phyloP scores from a whole-genome alignment of 2,888 invertebrate species.

The Caenorhabditis uteleia region DNA sequence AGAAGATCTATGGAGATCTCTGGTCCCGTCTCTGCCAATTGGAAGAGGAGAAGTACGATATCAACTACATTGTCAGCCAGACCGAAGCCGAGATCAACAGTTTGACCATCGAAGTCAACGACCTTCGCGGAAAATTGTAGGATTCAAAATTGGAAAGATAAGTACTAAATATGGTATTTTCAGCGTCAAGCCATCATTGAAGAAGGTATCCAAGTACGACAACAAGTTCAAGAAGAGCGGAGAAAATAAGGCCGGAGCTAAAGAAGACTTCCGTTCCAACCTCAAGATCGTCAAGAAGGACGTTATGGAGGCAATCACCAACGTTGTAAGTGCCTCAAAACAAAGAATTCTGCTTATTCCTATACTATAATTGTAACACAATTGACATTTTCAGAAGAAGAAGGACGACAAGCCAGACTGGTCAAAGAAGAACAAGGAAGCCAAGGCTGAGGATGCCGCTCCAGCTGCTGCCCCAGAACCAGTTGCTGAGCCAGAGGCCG shows the following conservation, averaged over 20 bases:
- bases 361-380: neutral
- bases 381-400: conserved; percentile 59
- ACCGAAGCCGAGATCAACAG: conserved; percentile 83
- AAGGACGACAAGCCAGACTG: conserved; percentile 69
- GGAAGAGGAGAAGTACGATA: conserved; percentile 83
- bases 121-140: conserved; percentile 96
- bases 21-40: conserved; percentile 75
- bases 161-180: conserved; percentile 10
- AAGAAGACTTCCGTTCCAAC: conserved; percentile 80
- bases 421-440: conserved; percentile 60
- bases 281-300: conserved; percentile 95
- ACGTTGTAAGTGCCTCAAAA: conserved; percentile 28
- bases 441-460: conserved; percentile 40
- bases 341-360: no score
- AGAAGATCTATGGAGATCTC: conserved; percentile 65
- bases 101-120: conserved; percentile 98
- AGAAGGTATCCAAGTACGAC: conserved; percentile 99
- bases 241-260: conserved; percentile 28
- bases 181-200: conserved; percentile 74
- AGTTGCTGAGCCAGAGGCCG: conserved; percentile 29
- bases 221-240: conserved; percentile 77
- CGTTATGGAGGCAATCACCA: conserved; percentile 74
- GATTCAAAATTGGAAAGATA: conserved; percentile 45
- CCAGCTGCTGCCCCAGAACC: conserved; percentile 29
- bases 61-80: conserved; percentile 84